Percentiles rank a stretch among this genome's conserved stretches.
Evolutionary conservation across 2,113 vertebrate species (phyloP).

Genomic region (Hyperoodon ampullatus): DNA sequence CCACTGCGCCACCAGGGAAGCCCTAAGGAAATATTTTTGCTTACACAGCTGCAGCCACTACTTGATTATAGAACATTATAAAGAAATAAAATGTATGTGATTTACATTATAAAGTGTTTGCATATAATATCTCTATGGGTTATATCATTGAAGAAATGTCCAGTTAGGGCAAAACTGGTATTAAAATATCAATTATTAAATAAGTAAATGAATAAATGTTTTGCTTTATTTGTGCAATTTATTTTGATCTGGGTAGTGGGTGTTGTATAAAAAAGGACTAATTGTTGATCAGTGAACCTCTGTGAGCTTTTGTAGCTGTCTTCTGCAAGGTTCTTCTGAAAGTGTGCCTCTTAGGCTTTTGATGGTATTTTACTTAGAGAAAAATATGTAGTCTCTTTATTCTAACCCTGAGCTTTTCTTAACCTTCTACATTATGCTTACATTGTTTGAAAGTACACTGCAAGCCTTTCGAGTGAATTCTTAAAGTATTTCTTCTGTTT

Average conservation of each 20-base stretch:
- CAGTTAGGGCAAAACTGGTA: background rate
- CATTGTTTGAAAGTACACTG: background rate
- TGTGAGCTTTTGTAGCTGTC: background rate
- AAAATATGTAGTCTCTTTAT: background rate
- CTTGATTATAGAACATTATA: background rate
- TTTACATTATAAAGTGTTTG: background rate
- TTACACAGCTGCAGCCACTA: background rate
- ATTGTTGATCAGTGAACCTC: background rate
- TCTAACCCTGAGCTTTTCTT: background rate
- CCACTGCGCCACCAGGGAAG: no score
- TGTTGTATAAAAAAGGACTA: background rate
- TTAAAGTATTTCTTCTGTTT: background rate
- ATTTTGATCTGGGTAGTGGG: background rate
- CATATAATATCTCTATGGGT: background rate
- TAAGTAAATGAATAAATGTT: background rate
- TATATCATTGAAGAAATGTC: background rate
- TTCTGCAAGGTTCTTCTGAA: background rate
- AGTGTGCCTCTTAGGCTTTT: background rate
- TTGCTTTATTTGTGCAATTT: background rate
- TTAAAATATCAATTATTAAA: background rate
- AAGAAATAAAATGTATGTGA: background rate
- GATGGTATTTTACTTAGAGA: background rate
- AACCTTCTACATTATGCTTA: background rate
- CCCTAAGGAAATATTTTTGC: conserved; percentile 14
- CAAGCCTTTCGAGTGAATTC: background rate